Conservation (phyloP, 2,797 vertebrate genomes). For the Dicrostonyx torquatus region DNA sequence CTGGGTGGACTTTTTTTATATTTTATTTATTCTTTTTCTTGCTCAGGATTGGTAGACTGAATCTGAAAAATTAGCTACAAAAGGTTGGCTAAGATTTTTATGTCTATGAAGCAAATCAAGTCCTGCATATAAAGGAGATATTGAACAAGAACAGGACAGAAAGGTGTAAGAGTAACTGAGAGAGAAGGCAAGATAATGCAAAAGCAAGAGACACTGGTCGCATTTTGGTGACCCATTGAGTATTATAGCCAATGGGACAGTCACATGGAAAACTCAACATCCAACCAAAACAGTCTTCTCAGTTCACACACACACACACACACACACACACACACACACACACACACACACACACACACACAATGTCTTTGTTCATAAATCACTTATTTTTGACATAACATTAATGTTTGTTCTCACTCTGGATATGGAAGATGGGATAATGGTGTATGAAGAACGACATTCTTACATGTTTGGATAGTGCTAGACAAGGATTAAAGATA, state of each 20-base stretch:
- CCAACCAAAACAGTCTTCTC: slow-evolving; percentile 38
- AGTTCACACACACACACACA: not conserved
- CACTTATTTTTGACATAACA: slow-evolving; percentile 56
- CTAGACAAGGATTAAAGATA: slow-evolving; percentile 68
- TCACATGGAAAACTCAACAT: not conserved
- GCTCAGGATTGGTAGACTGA: slow-evolving; percentile 69
- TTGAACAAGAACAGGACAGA: not conserved
- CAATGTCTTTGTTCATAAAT: slow-evolving; percentile 69
- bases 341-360: not conserved
- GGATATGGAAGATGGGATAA: slow-evolving; percentile 61
- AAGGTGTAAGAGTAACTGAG: not conserved
- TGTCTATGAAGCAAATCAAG: slow-evolving; percentile 57
- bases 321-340: not conserved
- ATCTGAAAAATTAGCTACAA: slow-evolving; percentile 67
- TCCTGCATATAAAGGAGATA: not conserved
- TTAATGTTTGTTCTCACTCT: slow-evolving; percentile 68
- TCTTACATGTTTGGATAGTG: slow-evolving; percentile 72
- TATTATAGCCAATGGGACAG: not conserved
- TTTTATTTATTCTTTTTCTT: slow-evolving; percentile 79
- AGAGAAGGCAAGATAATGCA: slow-evolving; percentile 19
- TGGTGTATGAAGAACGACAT: slow-evolving; percentile 62
- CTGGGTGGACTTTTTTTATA: slow-evolving; percentile 69
- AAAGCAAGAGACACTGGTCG: not conserved
- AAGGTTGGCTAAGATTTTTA: slow-evolving; percentile 44
- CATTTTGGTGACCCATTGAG: slow-evolving; percentile 8